phyloP scores from a whole-genome alignment of 2,888 invertebrate species.

The Apotomis turbidana region DNA sequence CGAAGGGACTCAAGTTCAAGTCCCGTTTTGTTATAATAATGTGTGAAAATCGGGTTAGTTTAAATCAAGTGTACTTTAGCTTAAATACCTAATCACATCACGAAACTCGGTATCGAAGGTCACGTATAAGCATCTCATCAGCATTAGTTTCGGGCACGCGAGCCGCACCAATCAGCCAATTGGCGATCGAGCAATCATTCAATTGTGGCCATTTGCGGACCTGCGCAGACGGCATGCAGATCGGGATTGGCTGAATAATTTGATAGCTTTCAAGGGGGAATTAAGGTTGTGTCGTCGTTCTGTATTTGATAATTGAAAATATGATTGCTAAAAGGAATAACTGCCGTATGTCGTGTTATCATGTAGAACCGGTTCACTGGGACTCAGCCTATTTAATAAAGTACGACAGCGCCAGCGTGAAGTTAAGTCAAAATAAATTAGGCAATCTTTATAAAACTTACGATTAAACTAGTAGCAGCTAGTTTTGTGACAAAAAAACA shows the following conservation, averaged over 20 bases:
- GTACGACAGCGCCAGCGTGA: too few relatives aligned
- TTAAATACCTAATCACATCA: neutral
- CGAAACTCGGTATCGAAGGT: neutral
- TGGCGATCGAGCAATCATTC: slow-evolving; percentile 56
- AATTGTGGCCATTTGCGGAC: slow-evolving; percentile 52
- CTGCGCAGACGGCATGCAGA: slow-evolving; percentile 13
- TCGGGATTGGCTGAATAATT: slow-evolving; percentile 9
- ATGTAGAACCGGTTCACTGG: too few relatives aligned
- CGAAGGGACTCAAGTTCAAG: too few relatives aligned
- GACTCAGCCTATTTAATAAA: too few relatives aligned
- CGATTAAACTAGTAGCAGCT: too few relatives aligned
- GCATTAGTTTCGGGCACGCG: slow-evolving; percentile 36
- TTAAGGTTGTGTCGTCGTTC: neutral
- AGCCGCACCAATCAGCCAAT: slow-evolving; percentile 41
- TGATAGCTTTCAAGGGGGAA: neutral
- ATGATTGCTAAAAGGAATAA: neutral
- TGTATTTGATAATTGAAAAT: slow-evolving; percentile 9
- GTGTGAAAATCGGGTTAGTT: too few relatives aligned
- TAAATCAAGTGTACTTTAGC: neutral
- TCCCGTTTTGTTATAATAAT: too few relatives aligned
- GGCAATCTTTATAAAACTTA: too few relatives aligned
- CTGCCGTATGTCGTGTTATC: neutral
- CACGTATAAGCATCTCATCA: neutral
- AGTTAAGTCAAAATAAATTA: too few relatives aligned
- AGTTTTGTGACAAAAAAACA: too few relatives aligned